Base-by-base conservation (phyloP, 2,888 invertebrate genomes). In the Therioaphis trifolii region DNA sequence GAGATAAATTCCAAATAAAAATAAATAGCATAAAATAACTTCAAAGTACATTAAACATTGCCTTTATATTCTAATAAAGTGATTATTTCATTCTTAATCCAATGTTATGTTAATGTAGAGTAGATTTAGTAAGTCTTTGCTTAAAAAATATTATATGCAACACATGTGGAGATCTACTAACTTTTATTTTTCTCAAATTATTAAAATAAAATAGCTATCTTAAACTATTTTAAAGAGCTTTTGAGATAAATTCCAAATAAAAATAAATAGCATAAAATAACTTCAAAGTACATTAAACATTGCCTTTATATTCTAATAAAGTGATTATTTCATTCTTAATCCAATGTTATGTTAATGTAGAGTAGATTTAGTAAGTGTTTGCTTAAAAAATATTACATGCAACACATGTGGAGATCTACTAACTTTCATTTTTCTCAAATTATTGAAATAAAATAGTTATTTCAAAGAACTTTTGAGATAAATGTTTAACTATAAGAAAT, bases 81-180 rank as follows among this genome's bases (percentile, higher is more conserved):
- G n/a, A n/a, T 29, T 43, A 43, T 11, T 9, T 11, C 43, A 9
- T n/a, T n/a, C n/a, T 43, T 11, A 43, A 43, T 43, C 43, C 5
- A 43, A 43, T 43, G 43, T 11, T 9, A 9, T 4, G 11, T 55
- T 7, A 21, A 15, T 79, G 71, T 80, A n/a, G 4, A 7, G 40
- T 40, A 79, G 58, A 80, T 58, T 80, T 80, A 80, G 79, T 79
- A 69, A 79, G 69, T 68, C 24, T 49, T 58, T 63, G 43, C 14
- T 61, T 63, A 15, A n/a, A 76, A 46, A n/a, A 46, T 12, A 61
- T 14, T 27, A 43, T n/a, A 40, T n/a, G 7, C 27, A 76, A 21
- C 76, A 76, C 46, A 76, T 63, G 46, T 76, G 61, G 61, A 76
- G 43, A 76, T 76, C 61, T 63, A 76, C 61, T 43, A 58, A n/a